Conservation (phyloP, 2,888 invertebrate species). For the Tupiocoris notatus region DNA sequence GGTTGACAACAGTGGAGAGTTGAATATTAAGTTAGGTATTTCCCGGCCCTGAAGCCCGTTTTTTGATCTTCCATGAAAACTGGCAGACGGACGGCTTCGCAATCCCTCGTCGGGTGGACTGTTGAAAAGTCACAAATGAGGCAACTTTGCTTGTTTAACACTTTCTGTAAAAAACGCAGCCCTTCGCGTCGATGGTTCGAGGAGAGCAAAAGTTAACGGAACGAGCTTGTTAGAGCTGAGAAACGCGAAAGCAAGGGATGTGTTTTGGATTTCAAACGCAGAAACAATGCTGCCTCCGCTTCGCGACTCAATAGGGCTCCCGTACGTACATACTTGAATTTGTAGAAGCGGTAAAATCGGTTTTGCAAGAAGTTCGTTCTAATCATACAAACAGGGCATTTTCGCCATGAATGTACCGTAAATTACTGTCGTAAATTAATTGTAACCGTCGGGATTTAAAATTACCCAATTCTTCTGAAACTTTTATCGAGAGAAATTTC, state of each 20-base stretch:
- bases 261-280: background rate
- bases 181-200: too few relatives aligned
- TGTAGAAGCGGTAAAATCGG: too few relatives aligned
- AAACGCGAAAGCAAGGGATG: background rate
- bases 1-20: background rate
- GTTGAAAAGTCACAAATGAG: conserved; percentile 35
- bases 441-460: too few relatives aligned
- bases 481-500: too few relatives aligned
- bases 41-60: background rate
- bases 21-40: background rate
- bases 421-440: too few relatives aligned
- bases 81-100: background rate
- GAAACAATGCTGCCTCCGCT: background rate
- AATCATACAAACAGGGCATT: too few relatives aligned
- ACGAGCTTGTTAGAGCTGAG: conserved; percentile 33
- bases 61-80: background rate
- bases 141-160: conserved; percentile 41
- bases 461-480: too few relatives aligned
- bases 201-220: conserved; percentile 9
- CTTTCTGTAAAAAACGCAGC: conserved; percentile 15
- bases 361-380: too few relatives aligned
- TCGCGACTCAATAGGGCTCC: background rate
- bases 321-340: too few relatives aligned
- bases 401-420: too few relatives aligned
- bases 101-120: background rate